These are phyloP conservation scores for Malurus alboscapulatus DNA, from an alignment of 2,113 vertebrate species.

Conservation along the genomic window DNA sequence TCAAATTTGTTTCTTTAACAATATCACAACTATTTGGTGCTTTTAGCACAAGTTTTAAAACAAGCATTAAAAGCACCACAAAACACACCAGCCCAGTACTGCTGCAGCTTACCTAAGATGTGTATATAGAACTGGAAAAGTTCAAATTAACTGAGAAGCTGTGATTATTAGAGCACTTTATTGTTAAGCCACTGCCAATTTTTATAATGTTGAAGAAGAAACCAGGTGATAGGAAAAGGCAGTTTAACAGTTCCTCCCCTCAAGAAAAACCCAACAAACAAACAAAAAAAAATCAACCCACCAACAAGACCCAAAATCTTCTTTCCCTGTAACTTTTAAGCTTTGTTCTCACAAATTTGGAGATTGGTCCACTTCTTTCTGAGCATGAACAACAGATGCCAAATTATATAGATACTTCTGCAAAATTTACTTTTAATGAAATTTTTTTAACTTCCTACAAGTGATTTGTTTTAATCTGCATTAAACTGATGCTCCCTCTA, in stretches of 20 bases:
- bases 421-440: background rate
- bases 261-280: no score
- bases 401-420: background rate
- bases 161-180: background rate
- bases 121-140: fast-evolving
- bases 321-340: background rate
- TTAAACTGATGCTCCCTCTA: background rate
- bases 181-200: background rate
- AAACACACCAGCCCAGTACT: background rate
- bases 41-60: background rate
- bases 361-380: background rate
- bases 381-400: background rate
- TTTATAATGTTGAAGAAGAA: background rate
- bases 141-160: background rate
- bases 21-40: background rate
- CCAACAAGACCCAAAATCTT: no score
- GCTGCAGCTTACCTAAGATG: background rate
- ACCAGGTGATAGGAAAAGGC: background rate
- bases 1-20: background rate
- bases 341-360: background rate
- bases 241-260: background rate
- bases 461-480: background rate
- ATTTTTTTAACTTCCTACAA: background rate
- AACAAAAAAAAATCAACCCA: background rate
- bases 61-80: background rate